These are phyloP conservation scores for Limnodromus scolopaceus DNA, from an alignment of 2,797 vertebrate species.

Conservation along the genomic window DNA sequence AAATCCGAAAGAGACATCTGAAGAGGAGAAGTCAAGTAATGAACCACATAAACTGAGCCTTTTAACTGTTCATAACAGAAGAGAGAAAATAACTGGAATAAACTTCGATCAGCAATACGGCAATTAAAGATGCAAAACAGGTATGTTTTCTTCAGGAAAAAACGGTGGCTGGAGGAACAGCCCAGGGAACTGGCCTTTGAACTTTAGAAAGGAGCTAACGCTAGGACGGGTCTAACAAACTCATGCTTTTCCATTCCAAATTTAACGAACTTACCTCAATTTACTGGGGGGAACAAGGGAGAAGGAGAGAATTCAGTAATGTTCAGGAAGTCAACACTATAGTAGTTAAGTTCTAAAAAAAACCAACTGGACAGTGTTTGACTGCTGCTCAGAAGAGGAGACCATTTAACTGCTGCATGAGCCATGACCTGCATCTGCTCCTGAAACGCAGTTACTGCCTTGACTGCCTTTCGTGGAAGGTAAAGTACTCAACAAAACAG, in stretches of 20 bases:
- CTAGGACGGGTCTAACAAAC: slow-evolving; percentile 30
- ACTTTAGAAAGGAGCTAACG: slow-evolving; percentile 1
- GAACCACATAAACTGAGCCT: slow-evolving; percentile 84
- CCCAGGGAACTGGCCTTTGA: background rate
- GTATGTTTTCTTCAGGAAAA: slow-evolving; percentile 5
- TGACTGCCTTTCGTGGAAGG: background rate
- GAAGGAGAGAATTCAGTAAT: background rate
- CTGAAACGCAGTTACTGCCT: fast-evolving
- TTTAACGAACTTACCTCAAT: slow-evolving; percentile 29
- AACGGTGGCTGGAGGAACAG: background rate
- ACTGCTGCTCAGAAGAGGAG: background rate
- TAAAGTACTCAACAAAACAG: background rate
- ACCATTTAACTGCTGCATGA: background rate
- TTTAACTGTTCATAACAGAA: background rate
- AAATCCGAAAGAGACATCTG: slow-evolving; percentile 89
- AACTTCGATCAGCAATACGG: background rate
- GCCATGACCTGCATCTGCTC: background rate
- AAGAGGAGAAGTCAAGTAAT: slow-evolving; percentile 84
- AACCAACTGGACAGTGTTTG: background rate
- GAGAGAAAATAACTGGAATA: background rate
- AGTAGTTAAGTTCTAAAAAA: background rate
- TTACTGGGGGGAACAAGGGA: background rate
- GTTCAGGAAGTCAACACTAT: background rate
- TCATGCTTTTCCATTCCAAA: background rate
- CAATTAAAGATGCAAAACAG: background rate